A percentile compares a stretch with the other conserved stretches of the same genome.
These are phyloP conservation scores for Pao palembangensis DNA, from an alignment of 2,113 vertebrate species.

Conservation along the genomic window DNA sequence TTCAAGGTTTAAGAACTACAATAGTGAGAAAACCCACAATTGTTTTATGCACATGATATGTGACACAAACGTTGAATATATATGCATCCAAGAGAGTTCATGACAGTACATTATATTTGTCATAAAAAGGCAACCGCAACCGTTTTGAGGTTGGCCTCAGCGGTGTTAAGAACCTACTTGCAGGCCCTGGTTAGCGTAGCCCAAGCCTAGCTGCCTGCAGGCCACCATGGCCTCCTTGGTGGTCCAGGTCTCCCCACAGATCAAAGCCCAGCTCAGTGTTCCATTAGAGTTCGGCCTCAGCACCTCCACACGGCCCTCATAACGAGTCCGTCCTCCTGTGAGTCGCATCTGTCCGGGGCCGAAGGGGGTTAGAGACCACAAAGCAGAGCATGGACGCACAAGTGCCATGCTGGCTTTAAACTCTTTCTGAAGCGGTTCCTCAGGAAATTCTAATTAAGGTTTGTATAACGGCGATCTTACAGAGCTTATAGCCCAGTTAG, in stretches of 20 bases:
- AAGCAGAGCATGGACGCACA: conserved; percentile 39
- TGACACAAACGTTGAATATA: conserved; percentile 12
- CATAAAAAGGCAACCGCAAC: conserved; percentile 14
- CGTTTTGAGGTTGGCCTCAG: conserved; percentile 3
- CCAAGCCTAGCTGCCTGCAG: conserved; percentile 92
- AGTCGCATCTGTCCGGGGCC: conserved; percentile 83
- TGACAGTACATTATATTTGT: conserved; percentile 40
- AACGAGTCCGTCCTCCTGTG: conserved; percentile 85
- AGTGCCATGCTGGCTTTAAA: not conserved
- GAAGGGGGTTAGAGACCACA: conserved; percentile 40
- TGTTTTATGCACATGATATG: conserved; percentile 3
- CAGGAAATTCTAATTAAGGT: too few species aligned
- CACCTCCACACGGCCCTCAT: conserved; percentile 92
- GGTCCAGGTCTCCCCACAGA: conserved; percentile 92
- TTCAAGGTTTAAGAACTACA: not conserved
- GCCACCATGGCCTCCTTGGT: conserved; percentile 87
- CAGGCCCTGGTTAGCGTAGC: conserved; percentile 89
- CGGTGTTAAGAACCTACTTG: conserved; percentile 81
- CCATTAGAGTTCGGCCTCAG: conserved; percentile 70
- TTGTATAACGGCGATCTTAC: too few species aligned
- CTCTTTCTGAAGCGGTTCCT: not conserved
- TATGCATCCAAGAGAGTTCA: not conserved
- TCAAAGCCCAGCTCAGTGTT: conserved; percentile 83
- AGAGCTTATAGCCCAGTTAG: conserved; percentile 20
- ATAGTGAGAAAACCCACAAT: not conserved